Percentiles rank a stretch among this genome's conserved stretches.
These are phyloP conservation scores for Eurystomus glaucurus DNA, from an alignment of 2,797 vertebrate species.

Conservation along the genomic window DNA sequence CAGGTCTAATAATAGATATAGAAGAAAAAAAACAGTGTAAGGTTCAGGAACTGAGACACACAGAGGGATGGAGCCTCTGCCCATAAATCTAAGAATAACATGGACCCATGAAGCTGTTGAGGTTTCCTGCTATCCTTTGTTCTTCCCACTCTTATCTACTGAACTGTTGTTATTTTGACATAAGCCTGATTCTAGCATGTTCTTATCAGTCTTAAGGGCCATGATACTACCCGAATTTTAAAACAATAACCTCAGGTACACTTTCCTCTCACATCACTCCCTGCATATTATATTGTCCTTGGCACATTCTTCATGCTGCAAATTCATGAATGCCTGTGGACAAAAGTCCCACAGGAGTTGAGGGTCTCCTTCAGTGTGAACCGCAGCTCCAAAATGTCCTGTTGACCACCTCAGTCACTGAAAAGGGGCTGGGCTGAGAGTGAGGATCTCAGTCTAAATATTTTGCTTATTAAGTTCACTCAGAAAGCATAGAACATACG, in stretches of 20 bases:
- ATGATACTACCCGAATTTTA: neutral
- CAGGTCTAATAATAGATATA: neutral
- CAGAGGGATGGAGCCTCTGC: neutral
- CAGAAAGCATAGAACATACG: neutral
- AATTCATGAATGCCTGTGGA: neutral
- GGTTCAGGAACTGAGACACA: neutral
- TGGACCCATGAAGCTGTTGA: neutral
- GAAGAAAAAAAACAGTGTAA: neutral
- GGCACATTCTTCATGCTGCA: neutral
- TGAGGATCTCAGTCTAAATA: neutral
- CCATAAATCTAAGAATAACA: neutral
- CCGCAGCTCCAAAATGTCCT: neutral
- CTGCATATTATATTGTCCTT: neutral
- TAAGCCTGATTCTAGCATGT: neutral
- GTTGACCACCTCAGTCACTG: neutral
- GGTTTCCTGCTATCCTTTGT: conserved; percentile 37
- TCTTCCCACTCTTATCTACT: neutral
- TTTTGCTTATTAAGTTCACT: neutral
- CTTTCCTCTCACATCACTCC: neutral
- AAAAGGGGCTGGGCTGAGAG: neutral
- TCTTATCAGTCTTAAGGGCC: neutral
- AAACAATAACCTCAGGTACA: neutral
- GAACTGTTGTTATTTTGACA: neutral
- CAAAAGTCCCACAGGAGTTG: neutral
- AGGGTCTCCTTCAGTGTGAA: neutral